Evolutionary conservation across 2,797 vertebrate genomes (phyloP).

Genomic region (Halcyon smyrnensis): DNA sequence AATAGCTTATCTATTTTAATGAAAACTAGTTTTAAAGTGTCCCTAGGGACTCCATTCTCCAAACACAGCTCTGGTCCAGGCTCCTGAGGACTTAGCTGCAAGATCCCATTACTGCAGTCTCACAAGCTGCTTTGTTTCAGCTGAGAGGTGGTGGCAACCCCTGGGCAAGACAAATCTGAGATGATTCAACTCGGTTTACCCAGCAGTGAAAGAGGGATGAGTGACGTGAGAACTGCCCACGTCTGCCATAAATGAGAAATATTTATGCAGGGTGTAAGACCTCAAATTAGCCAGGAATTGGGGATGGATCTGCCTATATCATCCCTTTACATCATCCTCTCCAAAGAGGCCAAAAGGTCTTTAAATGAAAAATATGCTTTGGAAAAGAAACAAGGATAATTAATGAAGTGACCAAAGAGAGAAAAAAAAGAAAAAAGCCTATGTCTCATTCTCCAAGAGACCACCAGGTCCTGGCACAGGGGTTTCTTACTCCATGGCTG

Average conservation of each 20-base stretch:
- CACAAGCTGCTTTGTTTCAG: neutral
- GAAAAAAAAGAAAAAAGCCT: neutral
- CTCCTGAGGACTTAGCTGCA: neutral
- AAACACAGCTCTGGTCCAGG: neutral
- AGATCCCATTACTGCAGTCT: neutral
- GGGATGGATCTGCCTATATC: neutral
- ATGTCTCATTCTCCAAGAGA: neutral
- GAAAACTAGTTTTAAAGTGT: neutral
- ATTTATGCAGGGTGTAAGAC: neutral
- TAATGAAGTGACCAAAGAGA: neutral
- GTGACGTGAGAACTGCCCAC: neutral
- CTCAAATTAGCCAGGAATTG: neutral
- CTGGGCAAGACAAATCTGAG: neutral
- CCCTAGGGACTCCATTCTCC: neutral
- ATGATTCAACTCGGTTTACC: neutral
- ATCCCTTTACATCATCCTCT: neutral
- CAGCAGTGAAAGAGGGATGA: neutral
- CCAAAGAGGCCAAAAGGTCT: neutral
- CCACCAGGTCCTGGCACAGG: neutral
- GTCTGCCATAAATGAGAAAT: neutral
- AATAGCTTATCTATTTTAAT: slow-evolving; percentile 9
- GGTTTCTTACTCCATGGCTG: neutral
- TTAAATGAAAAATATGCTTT: neutral
- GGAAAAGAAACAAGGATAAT: neutral
- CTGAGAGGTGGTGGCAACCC: neutral